Percentiles rank a stretch among this genome's conserved stretches.
phyloP scores from a whole-genome alignment of 2,888 invertebrate species.

The Homarus gammarus region DNA sequence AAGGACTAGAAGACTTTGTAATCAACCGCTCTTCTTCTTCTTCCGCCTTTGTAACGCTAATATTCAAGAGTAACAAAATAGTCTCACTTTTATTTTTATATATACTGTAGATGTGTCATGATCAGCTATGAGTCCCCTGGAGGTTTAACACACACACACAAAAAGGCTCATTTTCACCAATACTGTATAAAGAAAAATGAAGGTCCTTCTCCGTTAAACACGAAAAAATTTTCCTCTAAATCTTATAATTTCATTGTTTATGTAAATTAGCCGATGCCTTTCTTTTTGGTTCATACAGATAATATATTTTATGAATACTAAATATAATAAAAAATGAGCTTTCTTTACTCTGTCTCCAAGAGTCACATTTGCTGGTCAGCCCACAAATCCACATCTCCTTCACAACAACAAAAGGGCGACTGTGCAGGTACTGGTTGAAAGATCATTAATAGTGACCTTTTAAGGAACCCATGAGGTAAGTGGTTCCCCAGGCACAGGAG shows the following conservation, averaged over 20 bases:
- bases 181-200: too few species aligned
- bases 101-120: conserved; percentile 62
- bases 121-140: conserved; percentile 46
- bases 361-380: conserved; percentile 39
- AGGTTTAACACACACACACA: conserved; percentile 19
- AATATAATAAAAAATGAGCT: conserved; percentile 28
- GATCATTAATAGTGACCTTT: conserved; percentile 61
- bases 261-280: too few species aligned
- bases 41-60: conserved; percentile 70
- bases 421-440: conserved; percentile 75
- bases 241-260: too few species aligned
- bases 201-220: too few species aligned
- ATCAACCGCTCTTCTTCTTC: conserved; percentile 70
- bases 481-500: conserved; percentile 65
- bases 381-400: conserved; percentile 61
- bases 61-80: conserved; percentile 72
- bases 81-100: conserved; percentile 68
- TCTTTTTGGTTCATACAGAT: too few species aligned
- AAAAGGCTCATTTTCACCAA: conserved; percentile 38
- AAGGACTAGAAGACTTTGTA: conserved; percentile 74
- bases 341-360: conserved; percentile 5
- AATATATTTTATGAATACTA: too few species aligned
- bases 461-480: conserved; percentile 66
- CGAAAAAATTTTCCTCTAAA: too few species aligned
- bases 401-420: conserved; percentile 73